These are phyloP conservation scores for Chironomus tentans DNA, from an alignment of 2,888 invertebrate species.

Conservation along the genomic window DNA sequence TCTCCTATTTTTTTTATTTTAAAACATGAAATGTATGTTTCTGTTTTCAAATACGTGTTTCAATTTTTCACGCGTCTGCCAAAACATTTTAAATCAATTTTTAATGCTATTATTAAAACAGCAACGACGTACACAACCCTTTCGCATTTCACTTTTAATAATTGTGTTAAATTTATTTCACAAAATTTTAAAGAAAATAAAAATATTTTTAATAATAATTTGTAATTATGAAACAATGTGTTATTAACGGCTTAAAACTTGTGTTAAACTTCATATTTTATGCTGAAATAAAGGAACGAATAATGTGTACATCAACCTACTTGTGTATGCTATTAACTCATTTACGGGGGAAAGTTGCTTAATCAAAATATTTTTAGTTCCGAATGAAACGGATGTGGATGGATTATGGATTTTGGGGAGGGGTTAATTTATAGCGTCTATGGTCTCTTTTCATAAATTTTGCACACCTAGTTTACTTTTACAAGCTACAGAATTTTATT, in stretches of 20 bases:
- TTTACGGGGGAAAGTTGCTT: no score
- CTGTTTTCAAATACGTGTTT: slow-evolving; percentile 7
- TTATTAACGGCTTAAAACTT: neutral
- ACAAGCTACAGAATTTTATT: no score
- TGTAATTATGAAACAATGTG: neutral
- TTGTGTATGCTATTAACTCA: no score
- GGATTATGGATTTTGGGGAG: no score
- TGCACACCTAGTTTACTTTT: no score
- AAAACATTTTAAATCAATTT: slow-evolving; percentile 26
- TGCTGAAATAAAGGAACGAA: no score
- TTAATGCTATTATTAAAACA: slow-evolving; percentile 19
- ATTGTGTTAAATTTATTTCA: neutral
- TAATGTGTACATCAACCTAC: no score
- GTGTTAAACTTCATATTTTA: no score
- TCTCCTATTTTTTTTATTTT: neutral
- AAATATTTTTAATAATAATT: neutral
- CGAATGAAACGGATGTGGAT: neutral
- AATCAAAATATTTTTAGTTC: neutral
- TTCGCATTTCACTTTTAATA: neutral
- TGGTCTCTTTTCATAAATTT: no score
- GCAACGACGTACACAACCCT: slow-evolving; percentile 7
- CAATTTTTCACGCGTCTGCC: slow-evolving; percentile 22
- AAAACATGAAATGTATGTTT: neutral
- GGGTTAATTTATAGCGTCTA: no score
- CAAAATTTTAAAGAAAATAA: neutral